phyloP scores from a whole-genome alignment of 2,797 vertebrate species.

The Silurus aristotelis region DNA sequence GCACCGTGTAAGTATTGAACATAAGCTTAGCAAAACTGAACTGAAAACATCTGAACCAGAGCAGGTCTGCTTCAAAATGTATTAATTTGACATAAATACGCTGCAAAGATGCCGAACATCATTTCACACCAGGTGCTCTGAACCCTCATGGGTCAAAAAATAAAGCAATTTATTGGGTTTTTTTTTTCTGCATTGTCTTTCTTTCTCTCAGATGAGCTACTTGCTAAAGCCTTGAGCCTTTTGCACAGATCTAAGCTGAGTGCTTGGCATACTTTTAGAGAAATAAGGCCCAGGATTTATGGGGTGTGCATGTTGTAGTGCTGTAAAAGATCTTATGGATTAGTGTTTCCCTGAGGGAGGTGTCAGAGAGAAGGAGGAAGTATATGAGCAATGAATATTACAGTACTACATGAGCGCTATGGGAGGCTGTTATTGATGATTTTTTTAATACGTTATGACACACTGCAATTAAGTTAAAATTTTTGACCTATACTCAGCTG shows the following conservation, averaged over 20 bases:
- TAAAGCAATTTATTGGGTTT: too few relatives aligned
- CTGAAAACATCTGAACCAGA: not conserved
- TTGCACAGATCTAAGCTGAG: constrained; percentile 38
- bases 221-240: constrained; percentile 53
- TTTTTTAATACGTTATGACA: not conserved
- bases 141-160: not conserved
- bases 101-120: not conserved
- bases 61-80: constrained; percentile 23
- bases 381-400: not conserved
- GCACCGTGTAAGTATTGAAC: not conserved
- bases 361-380: not conserved
- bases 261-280: constrained; percentile 51
- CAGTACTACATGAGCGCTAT: not conserved
- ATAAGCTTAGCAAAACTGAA: not conserved
- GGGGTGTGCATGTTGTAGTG: constrained; percentile 34
- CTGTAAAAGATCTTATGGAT: constrained; percentile 49
- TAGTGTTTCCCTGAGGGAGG: constrained; percentile 41
- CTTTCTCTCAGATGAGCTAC: constrained; percentile 50
- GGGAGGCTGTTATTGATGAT: not conserved
- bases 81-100: constrained; percentile 36
- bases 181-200: constrained; percentile 21
- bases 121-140: constrained; percentile 23
- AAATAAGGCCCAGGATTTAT: constrained; percentile 53
- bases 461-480: not conserved
- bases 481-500: not conserved